Evolutionary conservation across 2,888 invertebrate genomes (phyloP).

Genomic region (Agrotis ipsilon): DNA sequence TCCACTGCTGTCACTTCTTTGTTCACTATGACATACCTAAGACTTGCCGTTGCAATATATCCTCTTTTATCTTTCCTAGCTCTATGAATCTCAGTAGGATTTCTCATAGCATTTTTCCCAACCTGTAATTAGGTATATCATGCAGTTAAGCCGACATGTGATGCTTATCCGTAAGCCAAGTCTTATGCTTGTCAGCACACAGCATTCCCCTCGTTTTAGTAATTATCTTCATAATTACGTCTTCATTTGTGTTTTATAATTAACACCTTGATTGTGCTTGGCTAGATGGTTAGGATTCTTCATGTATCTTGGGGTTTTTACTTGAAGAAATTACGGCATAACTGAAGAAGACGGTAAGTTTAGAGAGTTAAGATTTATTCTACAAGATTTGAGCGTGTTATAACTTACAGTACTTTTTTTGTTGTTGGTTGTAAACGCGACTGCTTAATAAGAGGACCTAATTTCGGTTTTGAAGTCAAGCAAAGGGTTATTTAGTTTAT

Average conservation of each 20-base stretch:
- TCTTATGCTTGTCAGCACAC: conserved; percentile 27
- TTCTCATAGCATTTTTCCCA: conserved; percentile 45
- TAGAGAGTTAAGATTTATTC: not conserved
- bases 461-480: not conserved
- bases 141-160: conserved; percentile 35
- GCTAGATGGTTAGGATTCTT: conserved; percentile 8
- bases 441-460: not conserved
- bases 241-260: conserved; percentile 56
- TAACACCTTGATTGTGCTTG: conserved; percentile 38
- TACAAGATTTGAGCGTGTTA: not conserved
- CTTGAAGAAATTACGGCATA: not conserved
- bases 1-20: too few relatives aligned
- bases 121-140: conserved; percentile 45
- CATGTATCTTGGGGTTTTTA: conserved; percentile 20
- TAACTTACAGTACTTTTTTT: not conserved
- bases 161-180: conserved; percentile 46
- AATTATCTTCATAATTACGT: conserved; percentile 51
- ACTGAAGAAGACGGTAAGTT: not conserved
- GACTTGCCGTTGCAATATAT: not conserved
- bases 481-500: not conserved
- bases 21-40: not conserved
- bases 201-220: conserved; percentile 38
- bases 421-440: not conserved
- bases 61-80: not conserved
- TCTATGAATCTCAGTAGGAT: conserved; percentile 3